These are phyloP conservation scores for Andricus curvator DNA, from an alignment of 2,888 invertebrate species.

Conservation along the genomic window DNA sequence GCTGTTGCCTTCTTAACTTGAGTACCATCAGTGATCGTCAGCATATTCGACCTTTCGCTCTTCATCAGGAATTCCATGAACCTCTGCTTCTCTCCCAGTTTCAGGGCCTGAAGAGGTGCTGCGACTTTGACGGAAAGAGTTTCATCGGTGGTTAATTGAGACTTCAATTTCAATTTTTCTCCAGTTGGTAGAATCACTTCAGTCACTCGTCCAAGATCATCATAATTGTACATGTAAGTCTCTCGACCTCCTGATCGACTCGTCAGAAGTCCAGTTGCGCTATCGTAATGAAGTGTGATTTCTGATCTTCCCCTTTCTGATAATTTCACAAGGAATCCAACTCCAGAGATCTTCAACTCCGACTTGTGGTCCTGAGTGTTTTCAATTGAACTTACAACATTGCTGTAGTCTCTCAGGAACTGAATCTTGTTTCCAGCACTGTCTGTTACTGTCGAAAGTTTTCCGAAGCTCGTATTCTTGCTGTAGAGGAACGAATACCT, in stretches of 20 bases:
- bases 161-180: slow-evolving; percentile 89
- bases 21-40: slow-evolving; percentile 84
- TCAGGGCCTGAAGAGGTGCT: slow-evolving; percentile 81
- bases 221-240: slow-evolving; percentile 94
- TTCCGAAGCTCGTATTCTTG: slow-evolving; percentile 97
- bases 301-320: slow-evolving; percentile 93
- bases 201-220: slow-evolving; percentile 91
- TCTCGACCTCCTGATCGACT: slow-evolving; percentile 92
- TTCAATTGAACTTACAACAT: slow-evolving; percentile 95
- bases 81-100: slow-evolving; percentile 80
- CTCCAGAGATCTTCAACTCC: slow-evolving; percentile 94
- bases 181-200: slow-evolving; percentile 95
- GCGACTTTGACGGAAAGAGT: slow-evolving; percentile 88
- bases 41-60: slow-evolving; percentile 84
- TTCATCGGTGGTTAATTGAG: slow-evolving; percentile 88
- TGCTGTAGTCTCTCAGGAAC: slow-evolving; percentile 94
- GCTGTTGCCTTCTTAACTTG: slow-evolving; percentile 88
- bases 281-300: slow-evolving; percentile 94
- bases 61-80: slow-evolving; percentile 82
- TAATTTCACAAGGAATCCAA: slow-evolving; percentile 93
- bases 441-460: slow-evolving; percentile 95
- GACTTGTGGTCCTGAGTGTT: slow-evolving; percentile 96
- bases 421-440: slow-evolving; percentile 96
- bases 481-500: slow-evolving; percentile 98
- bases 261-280: slow-evolving; percentile 91